These are phyloP conservation scores for Caenorhabditis sinica DNA, from an alignment of 2,888 invertebrate species.

Conservation along the genomic window DNA sequence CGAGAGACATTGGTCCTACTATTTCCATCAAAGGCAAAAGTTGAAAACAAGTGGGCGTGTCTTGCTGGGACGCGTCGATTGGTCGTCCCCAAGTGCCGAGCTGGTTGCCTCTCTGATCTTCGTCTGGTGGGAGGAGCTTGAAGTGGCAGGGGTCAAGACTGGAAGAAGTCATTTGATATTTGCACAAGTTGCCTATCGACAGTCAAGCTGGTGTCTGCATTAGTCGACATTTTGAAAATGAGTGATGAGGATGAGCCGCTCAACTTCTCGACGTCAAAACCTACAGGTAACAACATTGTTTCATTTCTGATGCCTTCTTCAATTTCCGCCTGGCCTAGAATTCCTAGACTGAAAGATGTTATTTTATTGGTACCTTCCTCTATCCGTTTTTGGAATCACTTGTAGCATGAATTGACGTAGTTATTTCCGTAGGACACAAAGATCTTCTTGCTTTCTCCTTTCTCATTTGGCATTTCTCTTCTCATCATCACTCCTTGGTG, in stretches of 20 bases:
- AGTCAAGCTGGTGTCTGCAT: constrained; percentile 37
- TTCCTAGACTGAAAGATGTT: constrained; percentile 12
- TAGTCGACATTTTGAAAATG: constrained; percentile 53
- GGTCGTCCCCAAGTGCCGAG: constrained; percentile 45
- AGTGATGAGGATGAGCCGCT: constrained; percentile 76
- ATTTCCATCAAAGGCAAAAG: constrained; percentile 56
- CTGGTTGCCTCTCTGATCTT: constrained; percentile 53
- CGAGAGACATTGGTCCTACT: constrained; percentile 36
- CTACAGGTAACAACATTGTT: constrained; percentile 39
- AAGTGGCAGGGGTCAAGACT: constrained; percentile 64
- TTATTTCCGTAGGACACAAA: constrained; percentile 24
- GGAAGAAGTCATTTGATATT: constrained; percentile 53
- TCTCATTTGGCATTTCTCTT: constrained; percentile 50
- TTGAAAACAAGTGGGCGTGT: constrained; percentile 60
- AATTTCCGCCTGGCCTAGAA: constrained; percentile 38
- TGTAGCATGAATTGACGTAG: constrained; percentile 33
- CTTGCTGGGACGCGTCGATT: constrained; percentile 59
- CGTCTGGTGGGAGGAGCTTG: constrained; percentile 61
- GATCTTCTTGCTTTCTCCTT: constrained; percentile 33
- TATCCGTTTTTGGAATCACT: constrained; percentile 26
- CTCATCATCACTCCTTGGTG: constrained; percentile 40
- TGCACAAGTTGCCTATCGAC: constrained; percentile 2
- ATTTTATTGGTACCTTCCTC: constrained; percentile 5
- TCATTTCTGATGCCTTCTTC: constrained; percentile 13
- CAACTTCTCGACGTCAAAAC: constrained; percentile 72